These are phyloP conservation scores for Lethrus apterus DNA, from an alignment of 1,140 invertebrate species.

Conservation along the genomic window DNA sequence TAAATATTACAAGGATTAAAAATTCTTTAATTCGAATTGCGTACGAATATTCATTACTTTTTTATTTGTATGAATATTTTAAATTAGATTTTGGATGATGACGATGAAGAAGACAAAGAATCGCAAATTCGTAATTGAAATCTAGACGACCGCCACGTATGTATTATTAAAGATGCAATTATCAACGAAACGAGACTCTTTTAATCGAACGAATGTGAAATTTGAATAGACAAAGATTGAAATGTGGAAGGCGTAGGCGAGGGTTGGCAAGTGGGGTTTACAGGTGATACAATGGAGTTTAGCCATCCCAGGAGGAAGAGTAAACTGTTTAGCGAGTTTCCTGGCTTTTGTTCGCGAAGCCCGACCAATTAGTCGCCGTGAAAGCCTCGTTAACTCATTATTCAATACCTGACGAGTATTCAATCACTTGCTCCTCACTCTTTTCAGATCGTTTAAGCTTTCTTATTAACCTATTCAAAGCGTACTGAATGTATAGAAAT, in stretches of 20 bases:
- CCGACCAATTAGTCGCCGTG: slow-evolving; percentile 28
- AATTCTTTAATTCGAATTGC: too few relatives aligned
- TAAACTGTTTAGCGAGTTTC: slow-evolving; percentile 29
- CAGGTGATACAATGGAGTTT: slow-evolving; percentile 9
- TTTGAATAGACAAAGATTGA: slow-evolving; percentile 10
- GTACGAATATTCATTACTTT: too few relatives aligned
- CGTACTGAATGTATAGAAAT: too few relatives aligned
- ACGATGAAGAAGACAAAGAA: too few relatives aligned
- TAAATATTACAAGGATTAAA: too few relatives aligned
- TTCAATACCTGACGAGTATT: slow-evolving; percentile 28
- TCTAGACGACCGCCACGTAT: too few relatives aligned
- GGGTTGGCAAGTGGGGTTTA: slow-evolving; percentile 5
- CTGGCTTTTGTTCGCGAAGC: slow-evolving; percentile 25
- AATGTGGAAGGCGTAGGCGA: slow-evolving; percentile 4
- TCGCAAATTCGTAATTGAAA: too few relatives aligned
- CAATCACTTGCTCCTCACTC: slow-evolving; percentile 24
- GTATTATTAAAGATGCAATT: too few relatives aligned
- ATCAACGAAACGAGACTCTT: too few relatives aligned
- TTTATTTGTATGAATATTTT: too few relatives aligned
- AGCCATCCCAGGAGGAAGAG: slow-evolving; percentile 15
- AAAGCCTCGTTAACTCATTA: slow-evolving; percentile 29
- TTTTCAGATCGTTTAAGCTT: slow-evolving; percentile 21
- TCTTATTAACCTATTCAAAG: slow-evolving; percentile 10
- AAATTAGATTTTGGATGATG: too few relatives aligned
- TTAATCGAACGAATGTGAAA: slow-evolving; percentile 8